Evolutionary conservation across 2,113 vertebrate species (phyloP).

Genomic region (Saguinus imperator): DNA sequence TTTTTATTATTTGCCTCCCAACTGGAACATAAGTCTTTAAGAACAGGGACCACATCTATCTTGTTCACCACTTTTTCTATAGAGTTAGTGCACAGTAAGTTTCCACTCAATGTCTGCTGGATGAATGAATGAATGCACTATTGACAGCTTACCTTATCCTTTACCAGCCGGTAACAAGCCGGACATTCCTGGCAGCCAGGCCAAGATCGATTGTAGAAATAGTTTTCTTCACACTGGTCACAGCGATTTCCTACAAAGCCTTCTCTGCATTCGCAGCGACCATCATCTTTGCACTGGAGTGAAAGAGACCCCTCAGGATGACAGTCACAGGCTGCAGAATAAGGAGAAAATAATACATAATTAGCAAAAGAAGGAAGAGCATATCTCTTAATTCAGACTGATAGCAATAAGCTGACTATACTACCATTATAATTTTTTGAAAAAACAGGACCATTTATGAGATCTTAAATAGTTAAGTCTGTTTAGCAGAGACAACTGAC

Average conservation of each 20-base stretch:
- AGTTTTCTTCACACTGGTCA: slow-evolving; percentile 98
- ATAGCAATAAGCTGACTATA: background rate
- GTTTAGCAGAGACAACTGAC: background rate
- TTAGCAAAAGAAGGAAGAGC: background rate
- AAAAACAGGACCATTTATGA: background rate
- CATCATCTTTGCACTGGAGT: slow-evolving; percentile 92
- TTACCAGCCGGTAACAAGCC: slow-evolving; percentile 94
- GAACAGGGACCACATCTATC: background rate
- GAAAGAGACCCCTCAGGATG: slow-evolving; percentile 92
- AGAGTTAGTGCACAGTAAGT: background rate
- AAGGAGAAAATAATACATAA: background rate
- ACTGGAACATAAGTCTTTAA: background rate
- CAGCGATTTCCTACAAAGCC: slow-evolving; percentile 96
- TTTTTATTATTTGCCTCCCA: background rate
- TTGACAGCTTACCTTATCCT: slow-evolving; percentile 90
- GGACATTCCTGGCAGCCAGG: slow-evolving; percentile 97
- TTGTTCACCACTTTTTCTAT: background rate
- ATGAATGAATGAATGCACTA: background rate
- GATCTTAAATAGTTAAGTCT: background rate
- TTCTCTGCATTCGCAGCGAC: slow-evolving; percentile 91
- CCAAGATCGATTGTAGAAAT: slow-evolving; percentile 96
- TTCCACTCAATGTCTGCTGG: background rate
- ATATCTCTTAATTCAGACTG: background rate
- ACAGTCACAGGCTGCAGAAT: slow-evolving; percentile 93
- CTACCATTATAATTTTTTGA: background rate